Evolutionary conservation across 2,113 vertebrate species (phyloP), one percentile per base, ranked within the genome.

Genomic region (Salvelinus namaycush): DNA sequence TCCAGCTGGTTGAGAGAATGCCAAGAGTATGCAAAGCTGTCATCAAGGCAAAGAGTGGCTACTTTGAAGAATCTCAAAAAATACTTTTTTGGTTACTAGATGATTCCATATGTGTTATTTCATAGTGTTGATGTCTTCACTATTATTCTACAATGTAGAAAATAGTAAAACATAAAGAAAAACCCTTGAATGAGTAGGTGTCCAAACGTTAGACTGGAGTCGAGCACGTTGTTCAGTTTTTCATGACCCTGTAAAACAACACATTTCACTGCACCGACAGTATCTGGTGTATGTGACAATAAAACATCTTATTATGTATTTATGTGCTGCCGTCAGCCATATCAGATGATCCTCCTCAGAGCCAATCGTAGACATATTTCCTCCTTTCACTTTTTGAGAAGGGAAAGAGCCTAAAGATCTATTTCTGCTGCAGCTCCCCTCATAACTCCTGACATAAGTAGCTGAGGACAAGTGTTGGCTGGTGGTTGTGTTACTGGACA

Each of bases 401-500:
- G 27, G 22, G 26, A 39, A 20, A 44, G 16, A 6, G 39, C 48
- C 60, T 66, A 57, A 57, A 16, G 27, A 48, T 29, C 70, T 73
- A 66, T 82, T 73, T 76, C 5, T 69, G 70, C 51, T 44, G 14
- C 20, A 14, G 49, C 59, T 78, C 57, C 59, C 34, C n/a, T 54
- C 49, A 54, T 69, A 72, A 29, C 26, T 72, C 44, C 51, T 12
- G 14, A 27, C 54, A 9, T 22, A 68, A 82, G 39, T 72, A 49
- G 51, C 24, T 65, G 64, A 20, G 75, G 73, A 79, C 78, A 75
- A 22, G 54, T 6, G 3, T 57, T 14, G 54, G 54, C 54, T 57
- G 54, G 54, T 14, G 59, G 68, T 70, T 66, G 57, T 67, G 44
- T 44, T 44, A 24, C 44, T n/a, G 60, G 29, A 7, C 60, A 26